Evolutionary conservation across 2,888 invertebrate species (phyloP).

Genomic region (Lasioglossum figueresi): DNA sequence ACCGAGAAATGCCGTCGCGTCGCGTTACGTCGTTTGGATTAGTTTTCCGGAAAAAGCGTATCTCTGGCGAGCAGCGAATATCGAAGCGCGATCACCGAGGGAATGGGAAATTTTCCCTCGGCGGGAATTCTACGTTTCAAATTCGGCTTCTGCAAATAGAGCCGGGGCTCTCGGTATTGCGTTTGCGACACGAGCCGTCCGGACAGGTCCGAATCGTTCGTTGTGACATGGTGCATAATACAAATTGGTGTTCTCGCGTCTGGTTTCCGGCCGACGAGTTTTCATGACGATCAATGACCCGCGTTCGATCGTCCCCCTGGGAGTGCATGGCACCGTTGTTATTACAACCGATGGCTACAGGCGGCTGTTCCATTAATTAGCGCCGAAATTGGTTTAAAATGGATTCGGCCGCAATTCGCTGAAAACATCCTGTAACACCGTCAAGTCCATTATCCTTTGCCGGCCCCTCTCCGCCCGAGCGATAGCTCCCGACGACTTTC

Average conservation of each 20-base stretch:
- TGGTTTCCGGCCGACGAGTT: slow-evolving; percentile 49
- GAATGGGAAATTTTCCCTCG: slow-evolving; percentile 23
- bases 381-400: slow-evolving; percentile 57
- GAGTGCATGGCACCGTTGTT: slow-evolving; percentile 46
- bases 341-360: slow-evolving; percentile 48
- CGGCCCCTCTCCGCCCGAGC: not conserved
- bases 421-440: slow-evolving; percentile 43
- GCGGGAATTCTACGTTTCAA: slow-evolving; percentile 16
- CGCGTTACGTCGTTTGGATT: not conserved
- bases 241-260: slow-evolving; percentile 57
- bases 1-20: not conserved
- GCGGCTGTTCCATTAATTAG: slow-evolving; percentile 53
- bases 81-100: not conserved
- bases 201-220: slow-evolving; percentile 19
- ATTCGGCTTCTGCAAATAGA: slow-evolving; percentile 44
- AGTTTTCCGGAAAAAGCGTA: not conserved
- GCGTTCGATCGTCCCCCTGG: slow-evolving; percentile 46
- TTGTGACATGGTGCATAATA: slow-evolving; percentile 49
- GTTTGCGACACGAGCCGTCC: slow-evolving; percentile 6
- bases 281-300: slow-evolving; percentile 47
- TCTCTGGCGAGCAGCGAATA: not conserved
- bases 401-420: slow-evolving; percentile 45
- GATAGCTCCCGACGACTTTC: not conserved
- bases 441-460: not conserved
- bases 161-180: slow-evolving; percentile 25